A percentile compares a stretch with the other conserved stretches of the same genome.
phyloP scores from a whole-genome alignment of 2,797 vertebrate species.

The Brachyrhaphis roseni region DNA sequence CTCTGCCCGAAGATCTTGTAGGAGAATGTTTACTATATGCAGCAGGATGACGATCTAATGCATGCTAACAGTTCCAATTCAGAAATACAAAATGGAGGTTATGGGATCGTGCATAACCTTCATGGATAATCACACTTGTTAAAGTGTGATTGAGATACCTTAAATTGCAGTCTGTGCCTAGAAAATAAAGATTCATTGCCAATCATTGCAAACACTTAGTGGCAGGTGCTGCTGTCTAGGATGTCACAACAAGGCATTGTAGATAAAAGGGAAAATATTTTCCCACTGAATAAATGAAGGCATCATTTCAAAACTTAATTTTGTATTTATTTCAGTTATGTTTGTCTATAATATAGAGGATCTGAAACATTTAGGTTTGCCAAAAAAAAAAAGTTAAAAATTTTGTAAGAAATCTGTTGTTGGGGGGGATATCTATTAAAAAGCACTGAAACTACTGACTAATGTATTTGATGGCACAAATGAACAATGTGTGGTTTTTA shows the following conservation, averaged over 20 bases:
- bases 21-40: not conserved
- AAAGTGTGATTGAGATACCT: not conserved
- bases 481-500: constrained; percentile 24
- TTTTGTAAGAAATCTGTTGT: not conserved
- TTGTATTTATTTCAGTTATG: not conserved
- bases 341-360: not conserved
- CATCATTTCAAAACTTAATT: not conserved
- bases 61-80: not conserved
- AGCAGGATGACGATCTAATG: not conserved
- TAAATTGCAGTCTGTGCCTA: not conserved
- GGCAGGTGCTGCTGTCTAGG: not conserved
- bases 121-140: not conserved
- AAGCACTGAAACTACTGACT: constrained; percentile 72
- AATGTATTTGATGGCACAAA: constrained; percentile 54
- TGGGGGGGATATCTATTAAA: too few species aligned
- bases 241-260: not conserved
- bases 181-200: not conserved
- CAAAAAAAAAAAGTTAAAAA: not conserved
- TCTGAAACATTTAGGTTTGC: not conserved
- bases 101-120: not conserved
- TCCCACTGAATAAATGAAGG: not conserved
- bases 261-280: not conserved
- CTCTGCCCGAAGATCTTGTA: not conserved
- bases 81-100: not conserved
- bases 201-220: not conserved